phyloP scores from a whole-genome alignment of 30 jellyfish, hydroid and myxozoan genomes.

The Aurelia aurita region DNA sequence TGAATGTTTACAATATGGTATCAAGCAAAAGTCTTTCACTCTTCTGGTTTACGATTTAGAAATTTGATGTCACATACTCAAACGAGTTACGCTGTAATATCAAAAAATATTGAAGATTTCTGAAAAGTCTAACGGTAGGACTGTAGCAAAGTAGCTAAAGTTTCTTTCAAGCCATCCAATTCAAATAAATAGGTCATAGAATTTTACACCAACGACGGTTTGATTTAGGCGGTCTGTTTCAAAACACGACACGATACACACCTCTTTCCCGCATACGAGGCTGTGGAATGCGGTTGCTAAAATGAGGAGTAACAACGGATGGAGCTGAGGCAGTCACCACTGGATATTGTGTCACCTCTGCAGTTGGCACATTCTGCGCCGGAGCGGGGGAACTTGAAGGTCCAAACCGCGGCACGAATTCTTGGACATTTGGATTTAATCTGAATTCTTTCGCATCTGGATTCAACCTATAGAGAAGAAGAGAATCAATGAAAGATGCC shows the following conservation, averaged over 20 bases:
- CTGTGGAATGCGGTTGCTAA: neutral
- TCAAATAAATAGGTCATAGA: too few relatives aligned
- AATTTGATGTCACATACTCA: too few relatives aligned
- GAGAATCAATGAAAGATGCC: neutral
- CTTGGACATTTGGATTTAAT: conserved; percentile 85
- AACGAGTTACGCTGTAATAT: too few relatives aligned
- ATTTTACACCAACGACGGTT: too few relatives aligned
- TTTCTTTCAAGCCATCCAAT: too few relatives aligned
- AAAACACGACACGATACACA: neutral
- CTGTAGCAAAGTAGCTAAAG: too few relatives aligned
- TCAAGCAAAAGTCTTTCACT: too few relatives aligned
- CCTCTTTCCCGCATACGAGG: conserved; percentile 3
- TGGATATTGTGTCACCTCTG: conserved; percentile 4
- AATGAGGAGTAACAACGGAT: neutral
- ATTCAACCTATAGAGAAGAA: conserved; percentile 21
- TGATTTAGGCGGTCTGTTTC: too few relatives aligned
- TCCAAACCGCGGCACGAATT: conserved; percentile 67
- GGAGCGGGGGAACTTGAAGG: conserved; percentile 47
- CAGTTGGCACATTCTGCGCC: neutral
- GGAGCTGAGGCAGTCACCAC: neutral
- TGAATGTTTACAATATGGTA: too few relatives aligned
- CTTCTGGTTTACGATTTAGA: too few relatives aligned
- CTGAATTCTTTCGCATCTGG: conserved; percentile 79
- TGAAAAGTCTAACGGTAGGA: too few relatives aligned
- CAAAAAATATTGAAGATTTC: too few relatives aligned